A percentile compares a stretch with the other conserved stretches of the same genome.
Conservation (phyloP, 2,797 vertebrate species). For the Lutra lutra region DNA sequence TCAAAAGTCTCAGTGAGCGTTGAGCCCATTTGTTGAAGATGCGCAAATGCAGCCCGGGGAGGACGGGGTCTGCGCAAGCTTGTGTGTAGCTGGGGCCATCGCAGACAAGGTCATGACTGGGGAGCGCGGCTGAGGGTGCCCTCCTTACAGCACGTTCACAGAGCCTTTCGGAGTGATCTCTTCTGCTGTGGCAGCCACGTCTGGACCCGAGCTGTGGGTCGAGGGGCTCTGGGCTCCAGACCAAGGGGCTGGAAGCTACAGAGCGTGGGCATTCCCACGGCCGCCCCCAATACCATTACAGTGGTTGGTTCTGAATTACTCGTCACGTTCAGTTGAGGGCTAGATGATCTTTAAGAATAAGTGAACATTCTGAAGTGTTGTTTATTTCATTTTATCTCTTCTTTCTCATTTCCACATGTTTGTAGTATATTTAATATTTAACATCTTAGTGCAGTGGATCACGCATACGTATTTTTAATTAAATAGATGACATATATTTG, state of each 20-base stretch:
- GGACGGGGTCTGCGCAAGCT: neutral
- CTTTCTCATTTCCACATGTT: neutral
- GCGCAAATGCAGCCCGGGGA: no score
- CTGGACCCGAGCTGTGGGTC: neutral
- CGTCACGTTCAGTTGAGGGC: neutral
- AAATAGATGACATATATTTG: neutral
- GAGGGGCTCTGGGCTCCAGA: neutral
- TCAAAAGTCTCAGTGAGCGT: neutral
- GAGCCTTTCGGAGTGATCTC: neutral
- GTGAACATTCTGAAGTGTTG: neutral
- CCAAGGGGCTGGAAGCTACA: neutral
- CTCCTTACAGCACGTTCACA: neutral
- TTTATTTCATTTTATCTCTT: constrained; percentile 12
- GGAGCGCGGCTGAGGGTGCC: neutral
- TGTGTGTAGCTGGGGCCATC: fast-evolving
- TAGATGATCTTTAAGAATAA: neutral
- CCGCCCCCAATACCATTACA: neutral
- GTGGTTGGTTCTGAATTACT: constrained; percentile 24
- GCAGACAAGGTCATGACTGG: neutral
- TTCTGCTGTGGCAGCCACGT: neutral
- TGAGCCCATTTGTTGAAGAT: neutral
- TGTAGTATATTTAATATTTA: neutral
- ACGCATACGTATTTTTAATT: neutral
- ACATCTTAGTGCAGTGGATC: neutral
- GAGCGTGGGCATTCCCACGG: neutral